phyloP scores from a whole-genome alignment of 1,140 invertebrate genomes.

The Achroia grisella region DNA sequence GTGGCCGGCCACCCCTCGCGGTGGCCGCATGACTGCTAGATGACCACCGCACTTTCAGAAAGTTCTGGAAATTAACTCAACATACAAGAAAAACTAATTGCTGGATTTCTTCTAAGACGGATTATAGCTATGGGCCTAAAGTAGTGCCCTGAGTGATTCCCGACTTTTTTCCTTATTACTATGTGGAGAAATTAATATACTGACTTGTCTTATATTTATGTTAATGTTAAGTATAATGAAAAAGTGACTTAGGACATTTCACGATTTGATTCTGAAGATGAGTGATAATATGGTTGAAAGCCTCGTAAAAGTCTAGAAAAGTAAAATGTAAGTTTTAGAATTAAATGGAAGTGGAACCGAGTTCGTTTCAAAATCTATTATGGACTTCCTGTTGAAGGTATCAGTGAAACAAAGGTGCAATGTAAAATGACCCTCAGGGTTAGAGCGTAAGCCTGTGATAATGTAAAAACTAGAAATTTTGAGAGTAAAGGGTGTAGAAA shows the following conservation, averaged over 20 bases:
- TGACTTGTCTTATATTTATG: neutral
- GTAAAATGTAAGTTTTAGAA: slow-evolving; percentile 12
- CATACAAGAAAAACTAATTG: neutral
- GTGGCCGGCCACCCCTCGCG: slow-evolving; percentile 69
- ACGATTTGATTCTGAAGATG: neutral
- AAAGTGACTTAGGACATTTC: neutral
- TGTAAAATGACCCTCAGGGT: slow-evolving; percentile 45
- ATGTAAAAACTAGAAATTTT: slow-evolving; percentile 46
- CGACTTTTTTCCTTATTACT: neutral
- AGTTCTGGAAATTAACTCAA: slow-evolving; percentile 9
- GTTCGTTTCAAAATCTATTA: slow-evolving; percentile 29
- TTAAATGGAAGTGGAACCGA: slow-evolving; percentile 33
- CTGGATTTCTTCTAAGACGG: slow-evolving; percentile 10
- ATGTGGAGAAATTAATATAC: neutral
- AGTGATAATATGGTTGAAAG: slow-evolving; percentile 8
- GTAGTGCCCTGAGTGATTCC: slow-evolving; percentile 31
- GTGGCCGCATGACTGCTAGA: slow-evolving; percentile 69
- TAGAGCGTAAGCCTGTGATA: slow-evolving; percentile 68
- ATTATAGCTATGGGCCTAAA: slow-evolving; percentile 30
- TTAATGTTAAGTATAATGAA: neutral
- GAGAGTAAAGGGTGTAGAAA: slow-evolving; percentile 26
- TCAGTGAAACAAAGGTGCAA: slow-evolving; percentile 47
- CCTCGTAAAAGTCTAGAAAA: slow-evolving; percentile 9
- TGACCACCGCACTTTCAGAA: slow-evolving; percentile 40
- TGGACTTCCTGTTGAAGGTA: slow-evolving; percentile 21